A percentile compares a stretch with the other conserved stretches of the same genome.
Conservation (phyloP, 2,888 invertebrate species). For the Agrypnus murinus region DNA sequence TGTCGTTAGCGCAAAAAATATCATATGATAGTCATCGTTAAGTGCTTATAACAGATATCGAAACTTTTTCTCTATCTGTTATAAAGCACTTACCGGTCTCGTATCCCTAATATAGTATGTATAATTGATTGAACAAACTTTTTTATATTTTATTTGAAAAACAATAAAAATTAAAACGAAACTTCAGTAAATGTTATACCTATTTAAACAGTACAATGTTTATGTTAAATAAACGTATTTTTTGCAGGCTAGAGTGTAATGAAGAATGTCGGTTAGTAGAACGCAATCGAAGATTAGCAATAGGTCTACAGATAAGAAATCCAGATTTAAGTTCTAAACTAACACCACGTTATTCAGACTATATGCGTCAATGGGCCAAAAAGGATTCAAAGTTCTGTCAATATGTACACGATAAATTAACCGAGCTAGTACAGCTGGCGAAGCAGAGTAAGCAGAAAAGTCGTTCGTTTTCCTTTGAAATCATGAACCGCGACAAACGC, state of each 20-base stretch:
- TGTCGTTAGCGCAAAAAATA: too few relatives aligned
- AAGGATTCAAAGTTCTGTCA: constrained; percentile 88
- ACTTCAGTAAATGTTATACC: too few relatives aligned
- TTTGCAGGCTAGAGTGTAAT: constrained; percentile 84
- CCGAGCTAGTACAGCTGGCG: constrained; percentile 89
- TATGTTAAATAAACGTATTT: neutral
- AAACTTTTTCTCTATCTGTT: too few relatives aligned
- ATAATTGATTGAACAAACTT: too few relatives aligned
- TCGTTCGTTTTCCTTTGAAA: constrained; percentile 87
- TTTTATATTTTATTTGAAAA: too few relatives aligned
- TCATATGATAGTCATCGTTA: too few relatives aligned
- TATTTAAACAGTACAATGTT: too few relatives aligned
- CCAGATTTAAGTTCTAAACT: constrained; percentile 88
- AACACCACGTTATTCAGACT: constrained; percentile 90
- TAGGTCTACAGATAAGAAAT: constrained; percentile 94
- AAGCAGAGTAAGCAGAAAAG: constrained; percentile 81
- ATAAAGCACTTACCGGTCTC: too few relatives aligned
- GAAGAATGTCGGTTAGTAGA: constrained; percentile 93
- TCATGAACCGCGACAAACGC: constrained; percentile 95
- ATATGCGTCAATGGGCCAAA: constrained; percentile 87
- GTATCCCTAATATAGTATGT: too few relatives aligned
- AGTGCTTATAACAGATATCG: too few relatives aligned
- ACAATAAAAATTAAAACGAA: too few relatives aligned
- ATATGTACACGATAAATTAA: constrained; percentile 87
- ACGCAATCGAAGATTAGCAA: constrained; percentile 90